Evolutionary conservation across 2,888 invertebrate genomes (phyloP), one percentile per base, ranked within the genome.

Genomic region (Hemaris fuciformis): DNA sequence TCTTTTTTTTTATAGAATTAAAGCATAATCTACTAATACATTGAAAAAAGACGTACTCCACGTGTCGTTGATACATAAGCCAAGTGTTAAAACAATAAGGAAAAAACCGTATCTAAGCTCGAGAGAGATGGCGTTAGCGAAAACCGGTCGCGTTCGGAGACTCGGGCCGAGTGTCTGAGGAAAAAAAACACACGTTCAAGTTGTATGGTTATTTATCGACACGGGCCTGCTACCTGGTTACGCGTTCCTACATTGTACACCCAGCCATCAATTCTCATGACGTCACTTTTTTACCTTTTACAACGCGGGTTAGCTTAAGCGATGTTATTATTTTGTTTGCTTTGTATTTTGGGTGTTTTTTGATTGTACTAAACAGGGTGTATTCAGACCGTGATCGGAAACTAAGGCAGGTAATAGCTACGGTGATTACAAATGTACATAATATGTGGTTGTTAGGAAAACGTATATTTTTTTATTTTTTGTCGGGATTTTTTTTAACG

Each of bases 171-270:
- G 63, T 64, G 66, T 63, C 65, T 61, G 75, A 69, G 66, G 60
- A 48, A 66, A 74, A 71, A 67, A 65, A 57, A 61, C 57, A 43
- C 34, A 38, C 38, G 38, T 38, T 38, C 13, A 38, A 38, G 38
- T 38, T 34, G 61, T 58, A 41, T 38, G 27, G 61, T 61, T 74
- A 74, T 75, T 74, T 75, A 73, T 74, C 71, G 74, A 71, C 69
- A 63, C 61, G 61, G 60, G 62, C 57, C 48, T 42, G 74, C 75
- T 75, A 75, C 75, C 74, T 75, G 75, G 66, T 75, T 75, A 75
- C 75, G 74, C 74, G 61, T 57, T 63, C 63, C 62, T 59, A 72
- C 73, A 72, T 73, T 72, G 73, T 70, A 68, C 25, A 34, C 20
- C 13, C 22, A 59, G 13, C 38, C 43, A 43, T 43, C 43, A 59